These are phyloP conservation scores for Rhabdophis nuchalis DNA, from an alignment of 2,797 vertebrate species.

Conservation along the genomic window DNA sequence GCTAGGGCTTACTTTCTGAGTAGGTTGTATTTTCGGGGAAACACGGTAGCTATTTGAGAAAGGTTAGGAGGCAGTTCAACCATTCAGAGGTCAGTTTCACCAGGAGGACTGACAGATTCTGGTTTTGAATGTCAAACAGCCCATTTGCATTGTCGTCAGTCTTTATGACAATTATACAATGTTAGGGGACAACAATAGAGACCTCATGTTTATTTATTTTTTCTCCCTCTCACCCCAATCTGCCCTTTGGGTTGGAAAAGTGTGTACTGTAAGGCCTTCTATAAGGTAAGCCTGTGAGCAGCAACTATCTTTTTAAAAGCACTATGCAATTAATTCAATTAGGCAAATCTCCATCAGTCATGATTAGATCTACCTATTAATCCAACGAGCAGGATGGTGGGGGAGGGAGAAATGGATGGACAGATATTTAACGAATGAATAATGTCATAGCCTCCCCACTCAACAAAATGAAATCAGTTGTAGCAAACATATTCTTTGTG, in stretches of 20 bases:
- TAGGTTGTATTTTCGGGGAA: no score
- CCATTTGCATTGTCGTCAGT: neutral
- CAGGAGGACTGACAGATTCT: neutral
- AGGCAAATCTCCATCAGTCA: neutral
- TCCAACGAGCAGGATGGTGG: neutral
- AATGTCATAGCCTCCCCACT: neutral
- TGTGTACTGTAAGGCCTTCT: neutral
- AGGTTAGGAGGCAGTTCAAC: neutral
- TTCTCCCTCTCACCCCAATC: neutral
- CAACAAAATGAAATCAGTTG: neutral
- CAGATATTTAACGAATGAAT: neutral
- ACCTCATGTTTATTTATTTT: neutral
- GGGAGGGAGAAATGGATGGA: neutral
- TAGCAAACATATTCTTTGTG: neutral
- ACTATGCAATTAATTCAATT: neutral
- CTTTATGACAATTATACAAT: neutral
- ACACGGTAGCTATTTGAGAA: neutral
- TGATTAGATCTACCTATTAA: neutral
- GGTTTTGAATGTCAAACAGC: neutral
- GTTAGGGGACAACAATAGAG: neutral
- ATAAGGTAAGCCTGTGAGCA: neutral
- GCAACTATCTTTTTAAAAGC: neutral
- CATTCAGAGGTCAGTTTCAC: neutral
- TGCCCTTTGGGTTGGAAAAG: neutral
- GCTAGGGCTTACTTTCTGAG: no score